Conservation (phyloP, 2,113 vertebrate species). For the Chiloscyllium plagiosum region DNA sequence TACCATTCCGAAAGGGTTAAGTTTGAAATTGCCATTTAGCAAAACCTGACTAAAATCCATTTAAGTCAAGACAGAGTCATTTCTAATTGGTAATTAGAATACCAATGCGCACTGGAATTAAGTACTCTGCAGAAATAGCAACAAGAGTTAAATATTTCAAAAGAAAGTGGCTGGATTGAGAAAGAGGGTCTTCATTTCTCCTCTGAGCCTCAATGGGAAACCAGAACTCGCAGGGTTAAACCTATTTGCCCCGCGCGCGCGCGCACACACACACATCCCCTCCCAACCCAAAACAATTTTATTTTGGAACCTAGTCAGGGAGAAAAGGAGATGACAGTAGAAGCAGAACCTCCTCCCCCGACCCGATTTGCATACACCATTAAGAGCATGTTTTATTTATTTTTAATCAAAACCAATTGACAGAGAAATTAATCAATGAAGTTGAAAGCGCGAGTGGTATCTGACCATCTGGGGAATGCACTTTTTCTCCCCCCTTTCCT, state of each 20-base stretch:
- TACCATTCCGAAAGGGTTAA: neutral
- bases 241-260: too few species aligned
- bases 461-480: slow-evolving; percentile 79
- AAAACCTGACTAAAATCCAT: neutral
- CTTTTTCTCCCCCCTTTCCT: slow-evolving; percentile 50
- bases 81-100: neutral
- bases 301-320: slow-evolving; percentile 43
- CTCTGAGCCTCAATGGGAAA: neutral
- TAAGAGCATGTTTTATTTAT: slow-evolving; percentile 77
- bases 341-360: slow-evolving; percentile 66
- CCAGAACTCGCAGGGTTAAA: neutral
- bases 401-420: slow-evolving; percentile 82
- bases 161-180: neutral
- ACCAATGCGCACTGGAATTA: neutral
- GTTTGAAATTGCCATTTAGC: neutral
- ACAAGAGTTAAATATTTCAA: neutral
- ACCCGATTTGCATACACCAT: slow-evolving; percentile 70
- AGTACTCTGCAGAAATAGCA: neutral
- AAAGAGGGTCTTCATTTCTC: neutral
- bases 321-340: slow-evolving; percentile 67
- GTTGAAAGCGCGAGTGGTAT: slow-evolving; percentile 67
- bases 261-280: neutral
- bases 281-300: neutral
- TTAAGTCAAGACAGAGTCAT: neutral
- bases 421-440: slow-evolving; percentile 78